Evolutionary conservation across 2,113 vertebrate species (phyloP).

Genomic region (Cottus gobio): DNA sequence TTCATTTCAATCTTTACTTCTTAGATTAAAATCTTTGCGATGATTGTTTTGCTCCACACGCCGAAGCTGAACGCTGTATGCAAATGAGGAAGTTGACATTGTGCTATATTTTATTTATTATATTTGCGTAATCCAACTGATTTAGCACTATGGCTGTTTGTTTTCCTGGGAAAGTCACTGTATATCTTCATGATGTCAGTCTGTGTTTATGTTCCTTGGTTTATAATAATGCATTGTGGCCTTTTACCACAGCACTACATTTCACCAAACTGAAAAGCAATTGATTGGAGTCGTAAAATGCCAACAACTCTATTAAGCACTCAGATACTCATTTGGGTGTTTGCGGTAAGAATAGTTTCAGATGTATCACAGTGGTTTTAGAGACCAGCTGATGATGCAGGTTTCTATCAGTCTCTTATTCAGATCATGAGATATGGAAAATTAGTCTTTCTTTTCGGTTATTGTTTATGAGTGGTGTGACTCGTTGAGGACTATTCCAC

Average conservation of each 20-base stretch:
- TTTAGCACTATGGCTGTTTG: neutral
- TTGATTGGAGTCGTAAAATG: constrained; percentile 16
- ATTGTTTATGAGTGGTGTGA: neutral
- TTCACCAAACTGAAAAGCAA: neutral
- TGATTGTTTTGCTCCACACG: neutral
- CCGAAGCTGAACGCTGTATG: neutral
- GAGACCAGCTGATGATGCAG: constrained; percentile 17
- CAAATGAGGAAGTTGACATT: constrained; percentile 5
- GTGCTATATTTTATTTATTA: neutral
- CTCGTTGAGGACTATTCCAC: neutral
- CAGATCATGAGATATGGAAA: constrained; percentile 1
- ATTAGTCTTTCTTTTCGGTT: constrained; percentile 25
- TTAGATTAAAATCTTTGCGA: neutral
- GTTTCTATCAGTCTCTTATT: neutral
- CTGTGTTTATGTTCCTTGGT: neutral
- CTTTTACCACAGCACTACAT: neutral
- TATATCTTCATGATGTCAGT: neutral
- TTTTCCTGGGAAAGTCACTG: constrained; percentile 2
- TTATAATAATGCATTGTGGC: constrained; percentile 20
- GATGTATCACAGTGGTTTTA: neutral
- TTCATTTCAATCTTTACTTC: neutral
- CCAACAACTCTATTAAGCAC: constrained; percentile 4
- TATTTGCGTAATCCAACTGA: neutral
- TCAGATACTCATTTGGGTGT: constrained; percentile 8
- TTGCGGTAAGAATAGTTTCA: constrained; percentile 13